phyloP scores from a whole-genome alignment of 2,888 invertebrate genomes.

The Erebia ligea region DNA sequence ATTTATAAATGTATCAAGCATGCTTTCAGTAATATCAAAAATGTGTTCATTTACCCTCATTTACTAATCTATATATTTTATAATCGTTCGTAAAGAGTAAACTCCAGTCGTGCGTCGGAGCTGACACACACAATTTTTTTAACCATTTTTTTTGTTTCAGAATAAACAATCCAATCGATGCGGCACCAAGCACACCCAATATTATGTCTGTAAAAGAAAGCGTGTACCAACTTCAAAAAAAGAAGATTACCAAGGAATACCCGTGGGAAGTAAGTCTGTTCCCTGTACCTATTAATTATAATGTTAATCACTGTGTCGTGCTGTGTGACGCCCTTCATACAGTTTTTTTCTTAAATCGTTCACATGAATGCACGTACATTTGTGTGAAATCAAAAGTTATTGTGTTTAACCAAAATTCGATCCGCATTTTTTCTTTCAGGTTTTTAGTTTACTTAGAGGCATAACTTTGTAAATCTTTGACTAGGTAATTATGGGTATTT shows the following conservation, averaged over 20 bases:
- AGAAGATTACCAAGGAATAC: conserved; percentile 73
- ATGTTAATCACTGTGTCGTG: neutral
- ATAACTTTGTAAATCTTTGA: conserved; percentile 5
- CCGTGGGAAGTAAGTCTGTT: conserved; percentile 70
- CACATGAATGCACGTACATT: neutral
- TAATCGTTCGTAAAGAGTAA: too few relatives aligned
- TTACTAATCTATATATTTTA: too few relatives aligned
- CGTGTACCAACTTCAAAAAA: conserved; percentile 66
- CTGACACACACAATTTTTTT: too few relatives aligned
- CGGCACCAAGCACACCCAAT: conserved; percentile 49
- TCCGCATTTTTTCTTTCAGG: conserved; percentile 12
- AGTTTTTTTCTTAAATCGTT: neutral
- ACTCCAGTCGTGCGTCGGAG: too few relatives aligned
- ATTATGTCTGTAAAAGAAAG: conserved; percentile 67
- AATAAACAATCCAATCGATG: conserved; percentile 65
- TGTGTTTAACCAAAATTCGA: conserved; percentile 8
- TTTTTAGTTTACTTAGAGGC: conserved; percentile 18
- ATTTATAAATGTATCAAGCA: too few relatives aligned
- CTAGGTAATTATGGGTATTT: conserved; percentile 14
- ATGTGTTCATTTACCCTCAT: too few relatives aligned
- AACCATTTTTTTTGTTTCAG: conserved; percentile 45
- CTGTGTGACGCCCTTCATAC: too few relatives aligned
- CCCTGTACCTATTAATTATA: neutral
- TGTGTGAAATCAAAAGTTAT: neutral
- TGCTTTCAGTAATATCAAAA: too few relatives aligned